Conservation (phyloP, 1,140 invertebrate genomes). For the Aphaenogaster rudis region DNA sequence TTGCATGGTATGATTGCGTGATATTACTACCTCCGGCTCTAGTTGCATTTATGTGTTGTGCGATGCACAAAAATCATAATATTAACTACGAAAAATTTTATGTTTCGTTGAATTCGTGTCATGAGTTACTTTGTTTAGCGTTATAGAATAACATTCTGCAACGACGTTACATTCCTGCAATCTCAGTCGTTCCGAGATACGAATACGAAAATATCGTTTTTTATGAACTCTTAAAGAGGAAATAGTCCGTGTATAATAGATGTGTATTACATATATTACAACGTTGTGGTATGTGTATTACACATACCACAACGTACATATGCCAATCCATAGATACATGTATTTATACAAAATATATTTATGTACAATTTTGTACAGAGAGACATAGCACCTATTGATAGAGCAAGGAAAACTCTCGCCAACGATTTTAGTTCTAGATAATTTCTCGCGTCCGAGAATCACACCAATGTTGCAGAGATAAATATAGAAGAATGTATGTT, state of each 20-base stretch:
- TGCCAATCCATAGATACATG: slow-evolving; percentile 53
- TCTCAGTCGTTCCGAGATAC: slow-evolving; percentile 28
- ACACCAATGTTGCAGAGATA: slow-evolving; percentile 26
- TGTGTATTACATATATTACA: background rate
- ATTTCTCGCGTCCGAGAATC: background rate
- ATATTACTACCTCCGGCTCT: slow-evolving; percentile 24
- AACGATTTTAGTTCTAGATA: slow-evolving; percentile 56
- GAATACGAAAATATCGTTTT: background rate
- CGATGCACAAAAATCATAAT: background rate
- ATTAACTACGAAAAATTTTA: background rate
- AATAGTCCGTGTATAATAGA: slow-evolving; percentile 59
- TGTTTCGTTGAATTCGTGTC: background rate
- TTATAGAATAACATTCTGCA: slow-evolving; percentile 19
- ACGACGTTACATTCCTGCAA: slow-evolving; percentile 45
- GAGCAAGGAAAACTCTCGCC: slow-evolving; percentile 24
- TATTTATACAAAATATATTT: slow-evolving; percentile 62
- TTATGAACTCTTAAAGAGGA: slow-evolving; percentile 39
- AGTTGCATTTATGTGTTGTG: slow-evolving; percentile 33
- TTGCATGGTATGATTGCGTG: slow-evolving; percentile 13
- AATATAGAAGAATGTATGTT: slow-evolving; percentile 44
- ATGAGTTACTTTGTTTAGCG: background rate
- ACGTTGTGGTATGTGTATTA: no score
- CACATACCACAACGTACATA: background rate
- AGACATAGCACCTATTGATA: slow-evolving; percentile 54
- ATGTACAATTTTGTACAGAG: slow-evolving; percentile 69